Percentiles rank a stretch among this genome's conserved stretches.
These are phyloP conservation scores for Andrena chrysosceles DNA, from an alignment of 2,888 invertebrate genomes.

Conservation along the genomic window DNA sequence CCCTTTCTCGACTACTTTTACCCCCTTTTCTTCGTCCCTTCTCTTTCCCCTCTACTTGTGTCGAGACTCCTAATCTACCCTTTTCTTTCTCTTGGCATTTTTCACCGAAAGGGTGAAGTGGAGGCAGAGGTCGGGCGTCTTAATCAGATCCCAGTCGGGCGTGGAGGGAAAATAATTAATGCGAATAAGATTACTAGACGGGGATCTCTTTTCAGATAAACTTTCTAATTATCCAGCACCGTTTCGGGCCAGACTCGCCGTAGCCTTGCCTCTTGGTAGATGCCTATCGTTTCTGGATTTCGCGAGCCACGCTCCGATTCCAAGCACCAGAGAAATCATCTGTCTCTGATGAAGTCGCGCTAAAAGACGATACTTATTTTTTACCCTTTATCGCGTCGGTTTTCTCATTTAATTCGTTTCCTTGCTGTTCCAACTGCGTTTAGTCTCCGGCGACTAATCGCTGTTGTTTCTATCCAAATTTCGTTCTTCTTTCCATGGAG, in stretches of 20 bases:
- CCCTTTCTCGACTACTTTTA: background rate
- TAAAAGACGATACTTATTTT: conserved; percentile 19
- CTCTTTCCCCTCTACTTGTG: conserved; percentile 11
- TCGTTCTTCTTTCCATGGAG: background rate
- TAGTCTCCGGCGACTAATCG: background rate
- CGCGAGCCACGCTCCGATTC: background rate
- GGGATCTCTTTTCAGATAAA: conserved; percentile 73
- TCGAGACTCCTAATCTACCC: conserved; percentile 58
- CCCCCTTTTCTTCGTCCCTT: background rate
- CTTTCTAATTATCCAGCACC: conserved; percentile 75
- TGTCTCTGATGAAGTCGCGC: conserved; percentile 11
- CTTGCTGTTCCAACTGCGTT: background rate
- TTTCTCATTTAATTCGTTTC: background rate
- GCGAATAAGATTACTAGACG: conserved; percentile 72
- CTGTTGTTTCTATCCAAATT: background rate
- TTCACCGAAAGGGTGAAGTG: conserved; percentile 23
- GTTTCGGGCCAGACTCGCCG: conserved; percentile 49
- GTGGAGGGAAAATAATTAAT: conserved; percentile 73
- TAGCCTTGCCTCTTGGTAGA: conserved; percentile 28
- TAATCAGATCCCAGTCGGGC: conserved; percentile 62
- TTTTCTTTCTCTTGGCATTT: conserved; percentile 48
- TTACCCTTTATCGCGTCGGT: background rate
- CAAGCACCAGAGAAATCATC: conserved; percentile 18
- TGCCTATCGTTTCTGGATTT: conserved; percentile 55
- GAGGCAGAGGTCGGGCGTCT: conserved; percentile 27